phyloP scores from a whole-genome alignment of 2,797 vertebrate genomes.

The Myoxocephalus aenaeus region DNA sequence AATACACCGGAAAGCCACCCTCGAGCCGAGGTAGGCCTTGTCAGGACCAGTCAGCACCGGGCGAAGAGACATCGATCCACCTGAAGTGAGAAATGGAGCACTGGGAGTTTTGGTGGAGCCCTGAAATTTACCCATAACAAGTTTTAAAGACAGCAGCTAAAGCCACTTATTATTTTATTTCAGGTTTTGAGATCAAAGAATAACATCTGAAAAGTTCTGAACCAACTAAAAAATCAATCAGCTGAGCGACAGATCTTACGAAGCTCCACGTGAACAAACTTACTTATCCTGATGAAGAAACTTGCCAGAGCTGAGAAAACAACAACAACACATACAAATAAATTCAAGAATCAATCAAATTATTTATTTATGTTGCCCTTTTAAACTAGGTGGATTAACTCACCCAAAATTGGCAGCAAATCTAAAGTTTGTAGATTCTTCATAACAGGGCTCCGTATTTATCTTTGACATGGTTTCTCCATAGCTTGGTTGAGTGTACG shows the following conservation, averaged over 20 bases:
- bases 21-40: constrained; percentile 66
- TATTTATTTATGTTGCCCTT: not conserved
- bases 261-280: constrained; percentile 29
- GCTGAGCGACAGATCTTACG: not conserved
- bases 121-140: not conserved
- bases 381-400: constrained; percentile 55
- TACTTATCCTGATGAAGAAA: constrained; percentile 63
- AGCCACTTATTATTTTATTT: not conserved
- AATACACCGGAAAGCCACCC: constrained; percentile 69
- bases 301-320: constrained; percentile 67
- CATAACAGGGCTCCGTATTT: constrained; percentile 63
- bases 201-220: not conserved
- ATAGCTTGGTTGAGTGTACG: not conserved
- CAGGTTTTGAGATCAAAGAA: not conserved
- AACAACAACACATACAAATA: constrained; percentile 28
- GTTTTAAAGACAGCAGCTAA: constrained; percentile 2
- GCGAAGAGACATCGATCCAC: constrained; percentile 29
- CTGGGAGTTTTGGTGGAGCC: not conserved
- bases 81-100: constrained; percentile 45
- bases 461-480: constrained; percentile 35
- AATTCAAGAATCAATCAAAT: not conserved
- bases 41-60: constrained; percentile 77
- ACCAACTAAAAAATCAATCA: not conserved
- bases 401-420: constrained; percentile 74
- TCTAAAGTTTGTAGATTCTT: constrained; percentile 34